phyloP scores from a whole-genome alignment of 2,797 vertebrate species.

The Hippopotamyrus pictus region DNA sequence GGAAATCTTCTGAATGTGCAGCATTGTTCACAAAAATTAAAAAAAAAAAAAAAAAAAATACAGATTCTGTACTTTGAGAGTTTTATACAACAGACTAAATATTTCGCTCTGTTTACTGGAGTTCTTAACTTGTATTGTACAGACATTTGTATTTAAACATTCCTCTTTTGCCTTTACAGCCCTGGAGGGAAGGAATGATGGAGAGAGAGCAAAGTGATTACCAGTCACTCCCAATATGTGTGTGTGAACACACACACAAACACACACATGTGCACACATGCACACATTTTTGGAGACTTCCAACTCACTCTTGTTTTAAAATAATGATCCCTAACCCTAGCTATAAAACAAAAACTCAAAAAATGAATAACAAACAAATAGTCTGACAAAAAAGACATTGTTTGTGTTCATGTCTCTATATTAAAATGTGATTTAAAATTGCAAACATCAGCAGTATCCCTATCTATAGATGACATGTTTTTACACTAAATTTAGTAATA shows the following conservation, averaged over 20 bases:
- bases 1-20: constrained; percentile 93
- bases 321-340: not conserved
- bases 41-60: constrained; percentile 61
- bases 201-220: constrained; percentile 14
- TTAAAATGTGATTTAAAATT: not conserved
- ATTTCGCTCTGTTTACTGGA: constrained; percentile 66
- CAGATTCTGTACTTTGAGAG: constrained; percentile 73
- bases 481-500: not conserved
- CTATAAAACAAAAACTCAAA: not conserved
- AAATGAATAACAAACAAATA: not conserved
- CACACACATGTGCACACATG: not conserved
- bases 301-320: not conserved
- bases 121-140: constrained; percentile 63
- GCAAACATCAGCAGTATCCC: not conserved
- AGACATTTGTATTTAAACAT: constrained; percentile 67
- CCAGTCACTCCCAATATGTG: constrained; percentile 31
- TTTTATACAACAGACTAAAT: constrained; percentile 71
- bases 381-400: not conserved
- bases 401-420: not conserved
- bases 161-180: constrained; percentile 64
- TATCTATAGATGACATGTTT: not conserved
- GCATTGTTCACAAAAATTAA: constrained; percentile 53
- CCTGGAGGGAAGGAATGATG: constrained; percentile 5
- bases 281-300: constrained; percentile 2
- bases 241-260: not conserved